Percentiles rank a stretch among this genome's conserved stretches.
Conservation (phyloP, 1,140 invertebrate genomes). For the Ridgeia piscesae region DNA sequence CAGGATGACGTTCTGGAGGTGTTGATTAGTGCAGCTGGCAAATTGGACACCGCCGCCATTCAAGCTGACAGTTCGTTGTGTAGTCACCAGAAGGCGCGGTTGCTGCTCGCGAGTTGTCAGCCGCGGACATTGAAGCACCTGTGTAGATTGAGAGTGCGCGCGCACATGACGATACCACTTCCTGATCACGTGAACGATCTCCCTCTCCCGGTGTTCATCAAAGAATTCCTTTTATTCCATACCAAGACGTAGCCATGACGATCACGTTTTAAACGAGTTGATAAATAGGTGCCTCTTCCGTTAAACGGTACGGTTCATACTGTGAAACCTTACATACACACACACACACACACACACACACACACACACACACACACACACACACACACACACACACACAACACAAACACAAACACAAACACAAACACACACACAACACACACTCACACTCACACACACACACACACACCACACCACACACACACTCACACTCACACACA, state of each 20-base stretch:
- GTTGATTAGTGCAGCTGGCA: conserved; percentile 9
- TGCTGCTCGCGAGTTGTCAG: not conserved
- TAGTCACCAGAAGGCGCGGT: conserved; percentile 17
- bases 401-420: conserved; percentile 18
- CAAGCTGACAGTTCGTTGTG: conserved; percentile 10
- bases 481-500: too few species aligned
- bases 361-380: conserved; percentile 26
- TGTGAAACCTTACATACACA: not conserved
- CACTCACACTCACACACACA: too few species aligned
- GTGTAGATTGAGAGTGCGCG: conserved; percentile 15
- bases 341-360: conserved; percentile 29
- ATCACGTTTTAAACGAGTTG: too few species aligned
- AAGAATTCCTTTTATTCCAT: conserved; percentile 18
- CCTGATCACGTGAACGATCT: not conserved
- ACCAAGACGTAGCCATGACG: too few species aligned
- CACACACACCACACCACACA: too few species aligned
- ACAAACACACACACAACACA: not conserved
- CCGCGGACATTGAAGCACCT: conserved; percentile 22
- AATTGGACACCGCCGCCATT: conserved; percentile 25
- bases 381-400: conserved; percentile 26
- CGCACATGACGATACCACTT: not conserved
- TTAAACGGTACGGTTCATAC: not conserved
- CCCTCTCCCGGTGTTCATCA: conserved; percentile 13
- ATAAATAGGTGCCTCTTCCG: not conserved
- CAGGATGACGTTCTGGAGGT: conserved; percentile 22